These are phyloP conservation scores for Tapirus terrestris DNA, from an alignment of 2,113 vertebrate genomes.

Conservation along the genomic window DNA sequence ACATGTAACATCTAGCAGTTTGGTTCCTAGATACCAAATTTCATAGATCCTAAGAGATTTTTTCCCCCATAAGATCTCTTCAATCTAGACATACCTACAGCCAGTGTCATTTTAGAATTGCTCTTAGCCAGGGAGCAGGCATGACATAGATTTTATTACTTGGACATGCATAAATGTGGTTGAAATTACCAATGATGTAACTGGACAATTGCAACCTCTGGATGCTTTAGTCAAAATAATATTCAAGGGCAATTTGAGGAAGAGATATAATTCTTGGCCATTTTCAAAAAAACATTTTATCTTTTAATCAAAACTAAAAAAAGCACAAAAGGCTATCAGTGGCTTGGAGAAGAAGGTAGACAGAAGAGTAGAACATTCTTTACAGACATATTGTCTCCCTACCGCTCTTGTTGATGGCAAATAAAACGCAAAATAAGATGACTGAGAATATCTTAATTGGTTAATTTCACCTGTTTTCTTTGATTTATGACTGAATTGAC, in stretches of 20 bases:
- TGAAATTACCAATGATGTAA: not conserved
- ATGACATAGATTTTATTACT: not conserved
- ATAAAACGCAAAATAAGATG: not conserved
- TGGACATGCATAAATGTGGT: not conserved
- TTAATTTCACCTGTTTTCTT: not conserved
- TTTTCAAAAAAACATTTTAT: not conserved
- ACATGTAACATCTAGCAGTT: not conserved
- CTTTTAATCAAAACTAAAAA: not conserved
- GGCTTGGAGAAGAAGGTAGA: not conserved
- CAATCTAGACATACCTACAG: not conserved
- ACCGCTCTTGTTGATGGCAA: not conserved
- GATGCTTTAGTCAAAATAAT: not conserved
- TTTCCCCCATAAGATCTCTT: not conserved
- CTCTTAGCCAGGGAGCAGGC: not conserved
- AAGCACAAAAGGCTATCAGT: not conserved
- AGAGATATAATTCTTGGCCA: not conserved
- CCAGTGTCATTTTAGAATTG: not conserved
- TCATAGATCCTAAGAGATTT: not conserved
- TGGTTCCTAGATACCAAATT: not conserved
- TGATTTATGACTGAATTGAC: not conserved
- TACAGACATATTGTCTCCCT: not conserved
- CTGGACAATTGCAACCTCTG: not conserved
- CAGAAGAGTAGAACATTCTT: not conserved
- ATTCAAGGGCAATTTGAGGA: not conserved
- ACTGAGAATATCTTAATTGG: not conserved